These are phyloP conservation scores for Lissonota sp. DNA, from an alignment of 2,888 invertebrate species.

Conservation along the genomic window DNA sequence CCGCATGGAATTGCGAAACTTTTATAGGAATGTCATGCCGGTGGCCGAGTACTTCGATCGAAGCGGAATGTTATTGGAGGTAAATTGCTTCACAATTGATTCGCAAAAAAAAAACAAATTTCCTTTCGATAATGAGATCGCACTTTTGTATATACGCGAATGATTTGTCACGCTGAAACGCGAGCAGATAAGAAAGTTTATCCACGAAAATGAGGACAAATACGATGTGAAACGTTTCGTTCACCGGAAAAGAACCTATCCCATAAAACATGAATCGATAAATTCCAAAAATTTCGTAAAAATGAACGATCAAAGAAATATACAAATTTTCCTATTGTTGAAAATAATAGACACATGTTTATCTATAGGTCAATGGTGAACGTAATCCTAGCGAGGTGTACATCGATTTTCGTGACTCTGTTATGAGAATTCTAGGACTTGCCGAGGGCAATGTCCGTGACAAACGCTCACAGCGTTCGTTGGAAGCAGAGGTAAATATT, in stretches of 20 bases:
- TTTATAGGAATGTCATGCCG: conserved; percentile 95
- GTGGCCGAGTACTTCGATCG: conserved; percentile 96
- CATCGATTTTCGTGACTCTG: conserved; percentile 92
- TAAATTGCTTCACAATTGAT: conserved; percentile 80
- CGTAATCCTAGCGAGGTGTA: conserved; percentile 94
- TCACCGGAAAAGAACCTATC: background rate
- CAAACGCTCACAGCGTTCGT: conserved; percentile 67
- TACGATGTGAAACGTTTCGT: conserved; percentile 42
- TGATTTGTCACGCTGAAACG: conserved; percentile 3
- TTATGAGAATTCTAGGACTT: conserved; percentile 90
- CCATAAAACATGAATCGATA: conserved; percentile 29
- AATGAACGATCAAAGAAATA: background rate
- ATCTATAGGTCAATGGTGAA: conserved; percentile 92
- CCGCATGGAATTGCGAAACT: conserved; percentile 94
- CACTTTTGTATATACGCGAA: background rate
- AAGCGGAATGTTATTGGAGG: conserved; percentile 90
- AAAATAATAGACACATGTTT: conserved; percentile 9
- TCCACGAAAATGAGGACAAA: conserved; percentile 12
- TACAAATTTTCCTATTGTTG: conserved; percentile 21
- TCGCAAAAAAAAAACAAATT: background rate
- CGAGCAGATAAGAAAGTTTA: conserved; percentile 32
- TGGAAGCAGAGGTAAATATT: conserved; percentile 78
- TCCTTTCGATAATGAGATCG: background rate
- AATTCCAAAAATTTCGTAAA: conserved; percentile 35
- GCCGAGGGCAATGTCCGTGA: conserved; percentile 65